A percentile compares a stretch with the other conserved stretches of the same genome.
Conservation (phyloP, 2,888 invertebrate genomes). For the Nemoura dubitans region DNA sequence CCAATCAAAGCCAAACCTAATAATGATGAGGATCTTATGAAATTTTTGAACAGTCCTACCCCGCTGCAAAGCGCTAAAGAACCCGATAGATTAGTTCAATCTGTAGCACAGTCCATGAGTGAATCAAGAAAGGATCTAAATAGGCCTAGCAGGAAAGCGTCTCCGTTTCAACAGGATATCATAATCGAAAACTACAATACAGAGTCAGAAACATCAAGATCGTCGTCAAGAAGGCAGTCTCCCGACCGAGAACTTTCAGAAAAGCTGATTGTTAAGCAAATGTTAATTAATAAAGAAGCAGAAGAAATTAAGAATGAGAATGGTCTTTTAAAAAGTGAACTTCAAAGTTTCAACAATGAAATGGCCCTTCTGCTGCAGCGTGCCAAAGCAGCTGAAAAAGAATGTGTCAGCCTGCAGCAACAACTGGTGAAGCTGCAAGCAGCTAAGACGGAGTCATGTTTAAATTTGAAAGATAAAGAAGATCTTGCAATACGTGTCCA, state of each 20-base stretch:
- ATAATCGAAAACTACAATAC: not conserved
- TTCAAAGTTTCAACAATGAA: constrained; percentile 64
- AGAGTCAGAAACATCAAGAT: constrained; percentile 18
- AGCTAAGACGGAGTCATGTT: constrained; percentile 15
- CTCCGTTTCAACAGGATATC: not conserved
- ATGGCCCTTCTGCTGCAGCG: constrained; percentile 61
- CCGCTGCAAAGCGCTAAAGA: not conserved
- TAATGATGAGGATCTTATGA: constrained; percentile 50
- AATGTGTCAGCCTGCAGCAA: constrained; percentile 39
- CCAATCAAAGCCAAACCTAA: constrained; percentile 41
- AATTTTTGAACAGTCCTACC: constrained; percentile 55
- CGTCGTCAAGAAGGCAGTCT: constrained; percentile 38
- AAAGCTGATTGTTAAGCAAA: not conserved
- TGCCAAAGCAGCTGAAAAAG: constrained; percentile 62
- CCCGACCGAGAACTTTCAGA: constrained; percentile 13
- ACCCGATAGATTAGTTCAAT: constrained; percentile 23
- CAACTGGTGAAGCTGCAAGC: constrained; percentile 42
- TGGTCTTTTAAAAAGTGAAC: constrained; percentile 62
- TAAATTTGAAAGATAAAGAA: constrained; percentile 37
- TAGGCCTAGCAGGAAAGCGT: not conserved
- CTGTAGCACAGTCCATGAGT: not conserved
- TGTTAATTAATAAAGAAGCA: not conserved
- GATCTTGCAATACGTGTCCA: constrained; percentile 28
- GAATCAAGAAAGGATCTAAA: not conserved
- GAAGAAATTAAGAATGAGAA: constrained; percentile 52